Evolutionary conservation across 37 sponge, comb jelly and placozoan species (phyloP).

Genomic region (Aphrocallistes beatrix): DNA sequence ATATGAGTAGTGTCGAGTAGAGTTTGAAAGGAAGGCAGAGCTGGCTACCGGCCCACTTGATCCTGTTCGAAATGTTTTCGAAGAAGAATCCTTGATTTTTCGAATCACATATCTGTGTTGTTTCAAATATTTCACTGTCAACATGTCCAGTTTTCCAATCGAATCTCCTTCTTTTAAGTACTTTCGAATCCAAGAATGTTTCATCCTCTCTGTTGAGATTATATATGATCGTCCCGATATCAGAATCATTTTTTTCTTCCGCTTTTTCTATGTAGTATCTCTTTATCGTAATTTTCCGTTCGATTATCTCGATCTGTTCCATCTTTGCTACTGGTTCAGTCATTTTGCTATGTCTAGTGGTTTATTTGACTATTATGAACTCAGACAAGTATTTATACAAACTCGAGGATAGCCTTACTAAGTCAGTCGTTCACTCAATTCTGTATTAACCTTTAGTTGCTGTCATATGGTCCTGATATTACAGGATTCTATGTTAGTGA

Average conservation of each 20-base stretch:
- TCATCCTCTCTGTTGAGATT: not conserved
- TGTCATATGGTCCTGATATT: not conserved
- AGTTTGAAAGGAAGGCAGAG: not conserved
- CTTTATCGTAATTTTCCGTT: not conserved
- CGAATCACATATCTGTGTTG: too few relatives aligned
- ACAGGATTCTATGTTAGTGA: too few relatives aligned
- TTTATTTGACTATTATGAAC: not conserved
- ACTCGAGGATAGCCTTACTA: not conserved
- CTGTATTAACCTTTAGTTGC: too few relatives aligned
- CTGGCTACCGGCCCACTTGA: not conserved
- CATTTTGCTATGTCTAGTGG: too few relatives aligned
- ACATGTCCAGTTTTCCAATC: not conserved
- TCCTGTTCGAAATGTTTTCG: too few relatives aligned
- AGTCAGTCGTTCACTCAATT: not conserved
- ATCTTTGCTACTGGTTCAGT: not conserved
- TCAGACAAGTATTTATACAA: not conserved
- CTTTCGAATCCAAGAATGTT: not conserved
- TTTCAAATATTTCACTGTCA: not conserved
- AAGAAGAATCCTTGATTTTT: too few relatives aligned
- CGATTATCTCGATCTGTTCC: not conserved
- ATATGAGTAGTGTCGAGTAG: not conserved
- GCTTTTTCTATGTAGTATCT: not conserved
- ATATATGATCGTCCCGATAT: not conserved
- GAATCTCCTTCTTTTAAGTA: not conserved
- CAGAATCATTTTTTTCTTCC: not conserved